Evolutionary conservation across 23 tunicate species (phyloP).

Genomic region (Styela plicata): DNA sequence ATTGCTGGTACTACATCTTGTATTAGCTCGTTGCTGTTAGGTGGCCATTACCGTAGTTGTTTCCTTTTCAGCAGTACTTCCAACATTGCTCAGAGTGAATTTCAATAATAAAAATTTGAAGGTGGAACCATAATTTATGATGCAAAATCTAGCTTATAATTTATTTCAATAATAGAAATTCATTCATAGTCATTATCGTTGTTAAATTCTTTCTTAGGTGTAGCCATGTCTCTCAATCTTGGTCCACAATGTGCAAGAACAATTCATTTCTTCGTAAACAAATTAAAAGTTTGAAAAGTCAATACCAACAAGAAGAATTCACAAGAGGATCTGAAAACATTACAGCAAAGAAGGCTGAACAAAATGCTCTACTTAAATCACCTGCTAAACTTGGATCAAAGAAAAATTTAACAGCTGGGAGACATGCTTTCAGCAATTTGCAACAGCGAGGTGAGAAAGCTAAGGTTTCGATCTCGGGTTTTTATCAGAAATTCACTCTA

Average conservation of each 20-base stretch:
- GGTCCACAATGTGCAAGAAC: neutral
- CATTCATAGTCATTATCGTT: no score
- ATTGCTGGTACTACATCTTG: no score
- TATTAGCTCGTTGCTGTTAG: no score
- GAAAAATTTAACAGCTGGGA: neutral
- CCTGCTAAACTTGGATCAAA: neutral
- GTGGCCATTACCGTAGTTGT: no score
- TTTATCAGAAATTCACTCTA: no score
- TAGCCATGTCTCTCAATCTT: constrained; percentile 19
- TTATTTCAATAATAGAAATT: no score
- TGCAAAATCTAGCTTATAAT: no score
- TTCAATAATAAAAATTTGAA: no score
- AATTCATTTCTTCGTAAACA: constrained; percentile 8
- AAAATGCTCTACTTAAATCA: constrained; percentile 23
- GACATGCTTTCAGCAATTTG: neutral
- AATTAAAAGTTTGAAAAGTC: constrained; percentile 20
- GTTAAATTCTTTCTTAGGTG: constrained; percentile 9
- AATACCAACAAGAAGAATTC: constrained; percentile 17
- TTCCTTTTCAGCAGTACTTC: no score
- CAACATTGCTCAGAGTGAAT: no score
- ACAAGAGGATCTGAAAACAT: constrained; percentile 22
- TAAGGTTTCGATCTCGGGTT: no score
- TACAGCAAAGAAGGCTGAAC: neutral
- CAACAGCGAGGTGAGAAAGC: constrained; percentile 2
- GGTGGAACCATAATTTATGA: no score